A percentile compares a stretch with the other conserved stretches of the same genome.
These are phyloP conservation scores for Notothenia rossii DNA, from an alignment of 2,113 vertebrate genomes.

Conservation along the genomic window DNA sequence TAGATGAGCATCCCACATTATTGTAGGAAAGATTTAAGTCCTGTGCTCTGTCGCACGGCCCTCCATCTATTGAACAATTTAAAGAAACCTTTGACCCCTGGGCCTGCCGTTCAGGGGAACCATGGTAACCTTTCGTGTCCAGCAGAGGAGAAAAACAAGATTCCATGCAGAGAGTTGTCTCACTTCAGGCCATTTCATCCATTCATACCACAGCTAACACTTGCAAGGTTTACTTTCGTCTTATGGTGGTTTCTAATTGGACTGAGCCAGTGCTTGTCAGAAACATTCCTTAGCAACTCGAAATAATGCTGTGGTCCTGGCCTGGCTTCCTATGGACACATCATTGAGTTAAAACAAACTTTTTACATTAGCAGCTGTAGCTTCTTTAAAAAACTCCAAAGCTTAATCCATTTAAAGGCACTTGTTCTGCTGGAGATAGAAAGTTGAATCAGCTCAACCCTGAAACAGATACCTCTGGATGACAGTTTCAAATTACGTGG, in stretches of 20 bases:
- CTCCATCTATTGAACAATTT: slow-evolving; percentile 75
- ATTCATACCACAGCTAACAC: slow-evolving; percentile 57
- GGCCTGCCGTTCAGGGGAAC: slow-evolving; percentile 74
- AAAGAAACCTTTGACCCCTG: slow-evolving; percentile 81
- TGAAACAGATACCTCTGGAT: not conserved
- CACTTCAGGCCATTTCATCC: slow-evolving; percentile 67
- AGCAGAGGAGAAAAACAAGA: slow-evolving; percentile 78
- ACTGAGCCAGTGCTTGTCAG: slow-evolving; percentile 14
- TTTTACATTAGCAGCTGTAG: slow-evolving; percentile 2
- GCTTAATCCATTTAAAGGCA: not conserved
- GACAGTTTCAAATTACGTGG: not conserved
- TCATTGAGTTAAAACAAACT: slow-evolving; percentile 30
- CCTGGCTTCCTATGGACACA: slow-evolving; percentile 32
- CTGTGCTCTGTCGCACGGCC: slow-evolving; percentile 39
- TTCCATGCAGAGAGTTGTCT: slow-evolving; percentile 67
- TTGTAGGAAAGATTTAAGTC: slow-evolving; percentile 59
- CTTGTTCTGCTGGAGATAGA: not conserved
- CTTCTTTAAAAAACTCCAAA: slow-evolving; percentile 4
- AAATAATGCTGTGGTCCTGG: slow-evolving; percentile 37
- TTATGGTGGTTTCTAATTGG: slow-evolving; percentile 65
- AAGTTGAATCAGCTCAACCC: not conserved
- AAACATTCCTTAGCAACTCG: slow-evolving; percentile 64
- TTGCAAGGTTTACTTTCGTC: slow-evolving; percentile 55
- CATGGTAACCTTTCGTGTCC: slow-evolving; percentile 84
- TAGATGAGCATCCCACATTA: slow-evolving; percentile 23